These are phyloP conservation scores for Terrapene triunguis DNA, from an alignment of 2,113 vertebrate genomes.

Conservation along the genomic window DNA sequence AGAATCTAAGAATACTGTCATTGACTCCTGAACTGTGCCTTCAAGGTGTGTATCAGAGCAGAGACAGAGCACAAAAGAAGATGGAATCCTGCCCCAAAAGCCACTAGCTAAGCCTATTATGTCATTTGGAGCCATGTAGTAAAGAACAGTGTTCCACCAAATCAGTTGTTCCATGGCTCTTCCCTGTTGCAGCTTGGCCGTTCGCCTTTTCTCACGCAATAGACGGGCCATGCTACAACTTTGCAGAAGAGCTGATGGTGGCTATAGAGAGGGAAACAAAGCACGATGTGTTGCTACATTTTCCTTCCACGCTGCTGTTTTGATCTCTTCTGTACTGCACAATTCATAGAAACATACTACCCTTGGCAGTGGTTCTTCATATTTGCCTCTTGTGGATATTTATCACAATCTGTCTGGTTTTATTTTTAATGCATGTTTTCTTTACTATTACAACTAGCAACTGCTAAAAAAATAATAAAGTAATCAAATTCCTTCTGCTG, in stretches of 20 bases:
- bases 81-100: constrained; percentile 32
- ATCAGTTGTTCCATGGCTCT: constrained; percentile 33
- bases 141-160: constrained; percentile 31
- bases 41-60: background rate
- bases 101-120: constrained; percentile 30
- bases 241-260: background rate
- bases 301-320: background rate
- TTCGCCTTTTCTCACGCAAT: background rate
- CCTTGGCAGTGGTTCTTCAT: background rate
- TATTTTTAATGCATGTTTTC: background rate
- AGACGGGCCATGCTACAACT: background rate
- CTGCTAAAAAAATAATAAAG: background rate
- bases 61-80: background rate
- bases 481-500: background rate
- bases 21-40: background rate
- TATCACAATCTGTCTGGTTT: background rate
- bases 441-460: background rate
- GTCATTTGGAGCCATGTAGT: constrained; percentile 35
- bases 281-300: background rate
- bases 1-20: background rate
- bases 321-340: background rate
- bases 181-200: background rate
- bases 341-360: background rate
- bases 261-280: background rate
- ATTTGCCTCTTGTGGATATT: background rate